A percentile compares a stretch with the other conserved stretches of the same genome.
These are phyloP conservation scores for Chrysomela aeneicollis DNA, from an alignment of 2,888 invertebrate genomes.

Conservation along the genomic window DNA sequence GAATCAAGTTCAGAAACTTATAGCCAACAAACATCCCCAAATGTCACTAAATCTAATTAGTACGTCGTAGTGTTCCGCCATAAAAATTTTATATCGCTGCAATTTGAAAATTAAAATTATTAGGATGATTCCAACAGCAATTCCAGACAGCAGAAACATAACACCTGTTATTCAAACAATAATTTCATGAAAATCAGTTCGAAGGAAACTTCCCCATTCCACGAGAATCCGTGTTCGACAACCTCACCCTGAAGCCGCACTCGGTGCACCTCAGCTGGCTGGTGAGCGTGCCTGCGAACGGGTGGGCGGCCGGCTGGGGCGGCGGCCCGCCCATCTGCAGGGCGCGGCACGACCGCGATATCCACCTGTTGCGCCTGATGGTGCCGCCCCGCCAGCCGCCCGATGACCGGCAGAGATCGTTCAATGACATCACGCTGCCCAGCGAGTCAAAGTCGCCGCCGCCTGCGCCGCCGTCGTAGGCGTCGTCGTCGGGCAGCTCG, in stretches of 20 bases:
- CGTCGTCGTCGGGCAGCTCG: constrained; percentile 52
- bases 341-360: constrained; percentile 64
- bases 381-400: constrained; percentile 56
- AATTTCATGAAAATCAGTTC: too few relatives aligned
- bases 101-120: too few relatives aligned
- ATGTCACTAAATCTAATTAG: too few relatives aligned
- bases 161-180: too few relatives aligned
- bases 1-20: too few relatives aligned
- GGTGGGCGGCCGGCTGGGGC: constrained; percentile 65
- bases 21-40: too few relatives aligned
- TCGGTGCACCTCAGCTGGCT: constrained; percentile 79
- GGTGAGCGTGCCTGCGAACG: constrained; percentile 79
- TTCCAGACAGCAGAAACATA: too few relatives aligned
- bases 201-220: too few relatives aligned
- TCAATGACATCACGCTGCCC: constrained; percentile 60
- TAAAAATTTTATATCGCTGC: too few relatives aligned
- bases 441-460: constrained; percentile 48
- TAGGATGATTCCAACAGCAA: too few relatives aligned
- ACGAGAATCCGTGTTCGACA: too few relatives aligned
- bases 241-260: constrained; percentile 72
- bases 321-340: constrained; percentile 64
- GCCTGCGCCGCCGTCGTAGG: constrained; percentile 41
- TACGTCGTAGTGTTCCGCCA: too few relatives aligned
- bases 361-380: constrained; percentile 57
- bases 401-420: constrained; percentile 57